phyloP scores from a whole-genome alignment of 1,140 invertebrate species.

The Cydia pomonella region DNA sequence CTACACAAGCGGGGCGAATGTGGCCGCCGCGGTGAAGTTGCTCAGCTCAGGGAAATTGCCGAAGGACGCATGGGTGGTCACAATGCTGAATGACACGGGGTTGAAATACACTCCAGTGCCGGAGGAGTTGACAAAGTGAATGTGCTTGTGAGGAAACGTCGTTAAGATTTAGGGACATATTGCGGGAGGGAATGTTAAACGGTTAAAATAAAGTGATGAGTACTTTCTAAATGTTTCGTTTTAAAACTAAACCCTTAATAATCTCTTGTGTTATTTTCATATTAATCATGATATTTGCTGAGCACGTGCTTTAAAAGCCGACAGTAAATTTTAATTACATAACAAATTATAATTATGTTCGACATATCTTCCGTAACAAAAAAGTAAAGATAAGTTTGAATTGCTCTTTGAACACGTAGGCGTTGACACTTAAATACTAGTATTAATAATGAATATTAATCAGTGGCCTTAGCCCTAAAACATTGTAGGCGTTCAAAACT shows the following conservation, averaged over 20 bases:
- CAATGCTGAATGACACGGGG: conserved; percentile 64
- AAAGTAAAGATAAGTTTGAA: background rate
- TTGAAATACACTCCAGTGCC: conserved; percentile 66
- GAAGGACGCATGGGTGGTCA: conserved; percentile 69
- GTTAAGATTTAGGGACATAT: background rate
- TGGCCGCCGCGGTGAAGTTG: conserved; percentile 67
- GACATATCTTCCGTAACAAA: background rate
- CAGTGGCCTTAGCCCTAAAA: background rate
- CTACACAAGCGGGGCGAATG: conserved; percentile 70
- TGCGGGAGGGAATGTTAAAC: no score
- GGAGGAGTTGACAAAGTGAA: conserved; percentile 36
- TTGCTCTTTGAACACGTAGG: background rate
- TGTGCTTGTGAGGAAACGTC: background rate
- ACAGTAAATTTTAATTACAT: no score
- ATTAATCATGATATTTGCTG: no score
- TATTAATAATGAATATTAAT: background rate
- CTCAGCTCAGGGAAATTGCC: conserved; percentile 60
- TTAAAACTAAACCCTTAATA: no score
- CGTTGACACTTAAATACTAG: no score
- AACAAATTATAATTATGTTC: no score
- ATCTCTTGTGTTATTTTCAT: no score
- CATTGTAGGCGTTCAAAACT: background rate
- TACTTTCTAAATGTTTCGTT: no score
- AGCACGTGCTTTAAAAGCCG: no score
- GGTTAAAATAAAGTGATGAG: no score